Conservation (phyloP, 2,888 invertebrate species). For the Callinectes sapidus region DNA sequence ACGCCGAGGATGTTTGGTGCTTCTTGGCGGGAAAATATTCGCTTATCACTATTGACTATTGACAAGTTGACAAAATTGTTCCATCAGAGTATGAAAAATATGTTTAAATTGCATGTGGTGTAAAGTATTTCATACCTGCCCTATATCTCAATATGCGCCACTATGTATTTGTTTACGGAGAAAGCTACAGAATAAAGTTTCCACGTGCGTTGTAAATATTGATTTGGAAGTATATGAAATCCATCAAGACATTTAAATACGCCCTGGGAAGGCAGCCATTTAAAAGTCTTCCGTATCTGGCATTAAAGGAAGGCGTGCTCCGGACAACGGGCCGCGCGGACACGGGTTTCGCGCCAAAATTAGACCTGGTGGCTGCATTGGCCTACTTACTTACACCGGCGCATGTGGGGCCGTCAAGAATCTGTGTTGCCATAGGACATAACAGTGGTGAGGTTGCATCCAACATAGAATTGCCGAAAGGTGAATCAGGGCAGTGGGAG, state of each 20-base stretch:
- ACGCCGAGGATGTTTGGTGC: constrained; percentile 29
- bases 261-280: constrained; percentile 13
- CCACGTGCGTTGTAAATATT: not conserved
- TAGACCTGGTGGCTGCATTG: constrained; percentile 28
- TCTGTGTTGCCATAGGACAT: constrained; percentile 8
- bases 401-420: not conserved
- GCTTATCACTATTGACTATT: not conserved
- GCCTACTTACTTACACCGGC: not conserved
- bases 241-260: constrained; percentile 6
- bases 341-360: constrained; percentile 34
- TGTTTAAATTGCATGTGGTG: not conserved
- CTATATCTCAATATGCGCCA: not conserved
- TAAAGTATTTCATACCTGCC: not conserved
- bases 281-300: constrained; percentile 6
- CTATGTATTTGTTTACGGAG: not conserved
- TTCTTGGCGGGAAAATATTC: constrained; percentile 31
- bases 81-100: not conserved
- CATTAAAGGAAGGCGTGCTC: constrained; percentile 32
- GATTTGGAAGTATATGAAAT: not conserved
- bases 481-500: not conserved
- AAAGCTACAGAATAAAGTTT: not conserved
- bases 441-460: not conserved
- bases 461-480: not conserved
- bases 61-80: not conserved
- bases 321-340: constrained; percentile 21